Evolutionary conservation across 2,113 vertebrate genomes (phyloP).

Genomic region (Zootoca vivipara): DNA sequence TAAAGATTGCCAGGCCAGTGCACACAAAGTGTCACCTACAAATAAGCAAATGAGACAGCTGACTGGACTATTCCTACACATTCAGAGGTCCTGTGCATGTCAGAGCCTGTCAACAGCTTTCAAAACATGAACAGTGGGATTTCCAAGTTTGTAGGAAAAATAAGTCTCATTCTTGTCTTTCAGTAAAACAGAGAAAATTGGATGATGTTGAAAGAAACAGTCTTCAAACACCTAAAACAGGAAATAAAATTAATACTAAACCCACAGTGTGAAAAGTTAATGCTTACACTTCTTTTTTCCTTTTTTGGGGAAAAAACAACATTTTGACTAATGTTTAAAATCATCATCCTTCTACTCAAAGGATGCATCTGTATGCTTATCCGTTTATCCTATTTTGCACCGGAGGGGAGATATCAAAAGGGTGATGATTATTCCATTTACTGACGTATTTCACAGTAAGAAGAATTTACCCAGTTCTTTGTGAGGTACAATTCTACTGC

Average conservation of each 20-base stretch:
- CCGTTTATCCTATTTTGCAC: not conserved
- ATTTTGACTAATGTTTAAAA: constrained; percentile 3
- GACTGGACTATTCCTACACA: constrained; percentile 43
- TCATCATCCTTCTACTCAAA: not conserved
- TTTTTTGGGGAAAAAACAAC: not conserved
- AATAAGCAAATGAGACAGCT: constrained; percentile 45
- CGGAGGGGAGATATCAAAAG: not conserved
- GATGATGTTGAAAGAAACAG: constrained; percentile 42
- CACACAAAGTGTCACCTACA: constrained; percentile 32
- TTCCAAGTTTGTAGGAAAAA: constrained; percentile 58
- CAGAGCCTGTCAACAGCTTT: constrained; percentile 44
- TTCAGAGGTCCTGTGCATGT: not conserved
- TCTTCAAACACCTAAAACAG: constrained; percentile 44
- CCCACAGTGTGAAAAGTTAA: not conserved
- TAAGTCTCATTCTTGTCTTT: constrained; percentile 33
- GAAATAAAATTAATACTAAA: constrained; percentile 35
- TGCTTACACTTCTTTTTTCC: not conserved
- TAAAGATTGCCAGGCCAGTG: constrained; percentile 27
- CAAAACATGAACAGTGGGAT: constrained; percentile 53
- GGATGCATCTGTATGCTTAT: not conserved
- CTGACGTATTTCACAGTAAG: constrained; percentile 8
- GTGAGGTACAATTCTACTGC: constrained; percentile 5
- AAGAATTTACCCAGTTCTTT: not conserved
- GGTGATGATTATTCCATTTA: not conserved
- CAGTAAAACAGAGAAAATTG: constrained; percentile 46